Conservation (phyloP, 2,797 vertebrate genomes). For the Propithecus perrieri region DNA sequence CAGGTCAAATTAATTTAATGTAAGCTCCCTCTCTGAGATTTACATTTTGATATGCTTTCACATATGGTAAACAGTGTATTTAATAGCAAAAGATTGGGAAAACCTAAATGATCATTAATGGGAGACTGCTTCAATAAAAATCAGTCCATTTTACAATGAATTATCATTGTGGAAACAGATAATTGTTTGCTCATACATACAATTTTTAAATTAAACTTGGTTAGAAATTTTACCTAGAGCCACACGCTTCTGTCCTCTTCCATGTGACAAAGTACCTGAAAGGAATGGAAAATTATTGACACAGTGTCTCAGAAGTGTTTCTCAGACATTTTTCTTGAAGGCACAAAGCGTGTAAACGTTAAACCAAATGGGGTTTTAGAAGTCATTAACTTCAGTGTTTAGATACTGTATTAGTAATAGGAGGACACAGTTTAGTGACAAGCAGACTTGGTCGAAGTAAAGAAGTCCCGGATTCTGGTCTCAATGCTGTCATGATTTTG, state of each 20-base stretch:
- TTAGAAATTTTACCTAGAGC: background rate
- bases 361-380: background rate
- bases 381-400: background rate
- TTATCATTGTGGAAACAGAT: background rate
- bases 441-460: background rate
- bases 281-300: background rate
- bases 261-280: background rate
- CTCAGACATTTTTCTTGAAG: background rate
- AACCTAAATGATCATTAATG: background rate
- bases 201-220: constrained; percentile 10
- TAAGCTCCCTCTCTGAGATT: background rate
- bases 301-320: background rate
- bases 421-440: background rate
- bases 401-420: no score
- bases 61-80: background rate
- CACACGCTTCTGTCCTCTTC: background rate
- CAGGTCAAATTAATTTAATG: constrained; percentile 14
- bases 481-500: background rate
- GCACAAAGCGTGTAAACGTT: background rate
- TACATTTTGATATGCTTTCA: background rate
- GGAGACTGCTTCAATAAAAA: constrained; percentile 13
- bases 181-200: background rate
- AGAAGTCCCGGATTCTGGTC: background rate
- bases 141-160: background rate
- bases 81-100: background rate